Evolutionary conservation across 2,113 vertebrate genomes (phyloP).

Genomic region (Cochlearius cochlearius): DNA sequence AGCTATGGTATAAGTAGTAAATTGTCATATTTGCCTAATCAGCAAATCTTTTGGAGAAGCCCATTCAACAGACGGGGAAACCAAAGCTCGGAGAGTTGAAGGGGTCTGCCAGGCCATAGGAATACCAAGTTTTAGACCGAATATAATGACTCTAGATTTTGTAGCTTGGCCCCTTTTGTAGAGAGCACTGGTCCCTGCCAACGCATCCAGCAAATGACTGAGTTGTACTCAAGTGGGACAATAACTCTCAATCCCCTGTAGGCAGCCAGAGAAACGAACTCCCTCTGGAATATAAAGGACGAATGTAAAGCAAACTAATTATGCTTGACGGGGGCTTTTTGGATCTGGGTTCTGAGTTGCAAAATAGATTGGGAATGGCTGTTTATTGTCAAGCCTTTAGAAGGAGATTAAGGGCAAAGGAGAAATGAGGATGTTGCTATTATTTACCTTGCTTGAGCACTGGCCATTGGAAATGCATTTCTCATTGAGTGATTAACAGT

Average conservation of each 20-base stretch:
- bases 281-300: background rate
- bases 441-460: background rate
- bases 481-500: constrained; percentile 47
- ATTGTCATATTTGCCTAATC: fast-evolving
- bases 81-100: background rate
- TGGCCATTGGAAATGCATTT: background rate
- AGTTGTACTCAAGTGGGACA: background rate
- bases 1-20: background rate
- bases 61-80: background rate
- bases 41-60: background rate
- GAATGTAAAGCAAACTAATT: constrained; percentile 21
- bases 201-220: fast-evolving
- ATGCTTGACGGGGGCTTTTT: background rate
- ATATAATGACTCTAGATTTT: background rate
- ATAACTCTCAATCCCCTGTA: background rate
- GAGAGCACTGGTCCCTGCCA: background rate
- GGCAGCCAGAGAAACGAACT: background rate
- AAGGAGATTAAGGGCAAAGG: constrained; percentile 34
- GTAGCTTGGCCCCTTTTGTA: background rate
- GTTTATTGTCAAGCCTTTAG: constrained; percentile 8
- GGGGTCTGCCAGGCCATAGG: background rate
- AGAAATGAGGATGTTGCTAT: constrained; percentile 29
- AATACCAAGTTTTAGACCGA: background rate
- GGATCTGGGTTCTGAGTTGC: background rate
- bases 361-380: background rate